Evolutionary conservation across 2,113 vertebrate genomes (phyloP).

Genomic region (Ctenomys sociabilis): DNA sequence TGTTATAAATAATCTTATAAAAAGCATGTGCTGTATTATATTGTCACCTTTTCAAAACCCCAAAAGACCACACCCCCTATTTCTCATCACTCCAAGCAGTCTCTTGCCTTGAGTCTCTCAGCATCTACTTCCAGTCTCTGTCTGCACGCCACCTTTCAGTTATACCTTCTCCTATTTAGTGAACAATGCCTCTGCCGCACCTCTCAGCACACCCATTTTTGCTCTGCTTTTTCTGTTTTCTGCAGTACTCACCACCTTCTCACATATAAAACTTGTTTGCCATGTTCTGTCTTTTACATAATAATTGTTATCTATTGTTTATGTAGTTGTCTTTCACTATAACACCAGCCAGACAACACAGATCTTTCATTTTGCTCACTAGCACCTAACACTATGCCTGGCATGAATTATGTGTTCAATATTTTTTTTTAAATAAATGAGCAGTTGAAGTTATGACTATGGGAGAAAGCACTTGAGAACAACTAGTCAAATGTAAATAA

Average conservation of each 20-base stretch:
- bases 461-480: slow-evolving; percentile 27
- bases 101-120: not conserved
- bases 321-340: not conserved
- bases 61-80: no score
- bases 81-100: not conserved
- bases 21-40: no score
- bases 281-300: not conserved
- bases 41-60: no score
- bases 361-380: not conserved
- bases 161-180: not conserved
- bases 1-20: no score
- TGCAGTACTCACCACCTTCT: not conserved
- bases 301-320: not conserved
- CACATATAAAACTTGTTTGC: not conserved
- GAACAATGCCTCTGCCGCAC: not conserved
- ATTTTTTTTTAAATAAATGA: slow-evolving; percentile 39
- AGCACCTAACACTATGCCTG: not conserved
- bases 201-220: not conserved
- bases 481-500: slow-evolving; percentile 27
- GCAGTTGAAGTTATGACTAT: not conserved
- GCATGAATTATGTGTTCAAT: not conserved
- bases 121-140: not conserved
- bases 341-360: not conserved
- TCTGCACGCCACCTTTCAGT: not conserved
- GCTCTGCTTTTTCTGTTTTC: not conserved